Conservation (phyloP, 2,888 invertebrate species). For the Campoletis raptor region DNA sequence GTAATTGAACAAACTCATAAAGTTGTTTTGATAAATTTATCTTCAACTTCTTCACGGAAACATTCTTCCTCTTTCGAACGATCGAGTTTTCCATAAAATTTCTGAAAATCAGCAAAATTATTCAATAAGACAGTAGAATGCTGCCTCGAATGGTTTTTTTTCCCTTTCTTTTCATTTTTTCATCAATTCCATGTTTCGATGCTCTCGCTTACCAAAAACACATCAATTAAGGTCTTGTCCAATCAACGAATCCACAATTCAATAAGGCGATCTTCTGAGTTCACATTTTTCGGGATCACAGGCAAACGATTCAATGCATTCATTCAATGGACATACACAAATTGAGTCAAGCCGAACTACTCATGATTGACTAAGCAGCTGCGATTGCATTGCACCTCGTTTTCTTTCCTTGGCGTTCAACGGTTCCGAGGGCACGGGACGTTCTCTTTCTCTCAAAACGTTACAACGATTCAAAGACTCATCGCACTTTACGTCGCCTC, state of each 20-base stretch:
- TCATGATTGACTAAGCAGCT: no score
- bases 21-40: conserved; percentile 35
- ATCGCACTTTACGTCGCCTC: conserved; percentile 98
- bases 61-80: no score
- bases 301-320: conserved; percentile 99
- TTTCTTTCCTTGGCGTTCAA: conserved; percentile 98
- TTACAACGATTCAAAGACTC: conserved; percentile 96
- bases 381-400: conserved; percentile 97
- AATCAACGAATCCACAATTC: conserved; percentile 98
- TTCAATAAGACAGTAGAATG: no score
- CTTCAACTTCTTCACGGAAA: no score
- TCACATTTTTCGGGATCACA: no score
- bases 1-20: neutral
- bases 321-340: conserved; percentile 96
- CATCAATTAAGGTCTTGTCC: conserved; percentile 96
- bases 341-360: conserved; percentile 96
- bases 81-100: no score
- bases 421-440: conserved; percentile 99
- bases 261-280: conserved; percentile 98
- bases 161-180: neutral
- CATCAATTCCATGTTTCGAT: conserved; percentile 87
- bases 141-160: no score
- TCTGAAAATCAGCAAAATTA: no score
- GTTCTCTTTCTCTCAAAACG: conserved; percentile 97
- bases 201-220: conserved; percentile 98